These are phyloP conservation scores for Orthonychiurus folsomi DNA, from an alignment of 2,888 invertebrate genomes.

Conservation along the genomic window DNA sequence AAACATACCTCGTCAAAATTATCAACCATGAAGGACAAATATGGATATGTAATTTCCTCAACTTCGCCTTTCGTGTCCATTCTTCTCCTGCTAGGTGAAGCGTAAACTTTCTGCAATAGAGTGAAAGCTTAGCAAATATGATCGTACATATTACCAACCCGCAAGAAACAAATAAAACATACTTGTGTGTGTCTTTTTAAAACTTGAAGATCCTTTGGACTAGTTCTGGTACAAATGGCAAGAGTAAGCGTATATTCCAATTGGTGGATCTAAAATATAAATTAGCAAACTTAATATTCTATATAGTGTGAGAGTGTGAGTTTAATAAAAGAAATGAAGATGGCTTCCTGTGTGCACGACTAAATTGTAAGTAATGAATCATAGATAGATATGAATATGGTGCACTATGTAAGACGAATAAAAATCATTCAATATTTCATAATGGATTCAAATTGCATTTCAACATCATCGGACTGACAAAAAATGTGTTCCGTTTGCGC, in stretches of 20 bases:
- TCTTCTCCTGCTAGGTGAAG: slow-evolving; percentile 89
- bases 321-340: too few relatives aligned
- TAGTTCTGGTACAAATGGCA: slow-evolving; percentile 95
- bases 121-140: background rate
- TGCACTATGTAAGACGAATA: too few relatives aligned
- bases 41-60: slow-evolving; percentile 97
- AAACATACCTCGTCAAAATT: slow-evolving; percentile 37
- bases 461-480: too few relatives aligned
- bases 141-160: too few relatives aligned
- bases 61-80: slow-evolving; percentile 98
- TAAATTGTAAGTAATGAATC: too few relatives aligned
- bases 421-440: too few relatives aligned
- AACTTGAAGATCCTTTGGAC: slow-evolving; percentile 94
- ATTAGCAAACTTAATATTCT: too few relatives aligned
- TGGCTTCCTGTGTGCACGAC: too few relatives aligned
- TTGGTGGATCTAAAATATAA: slow-evolving; percentile 95
- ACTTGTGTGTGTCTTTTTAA: slow-evolving; percentile 81
- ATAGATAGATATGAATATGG: too few relatives aligned
- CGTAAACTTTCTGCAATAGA: slow-evolving; percentile 68
- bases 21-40: slow-evolving; percentile 88
- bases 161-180: slow-evolving; percentile 17
- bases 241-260: slow-evolving; percentile 95
- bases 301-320: too few relatives aligned
- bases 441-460: too few relatives aligned
- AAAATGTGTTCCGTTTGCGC: too few relatives aligned